Evolutionary conservation across 2,888 invertebrate species (phyloP).

Genomic region (Tinea trinotella): DNA sequence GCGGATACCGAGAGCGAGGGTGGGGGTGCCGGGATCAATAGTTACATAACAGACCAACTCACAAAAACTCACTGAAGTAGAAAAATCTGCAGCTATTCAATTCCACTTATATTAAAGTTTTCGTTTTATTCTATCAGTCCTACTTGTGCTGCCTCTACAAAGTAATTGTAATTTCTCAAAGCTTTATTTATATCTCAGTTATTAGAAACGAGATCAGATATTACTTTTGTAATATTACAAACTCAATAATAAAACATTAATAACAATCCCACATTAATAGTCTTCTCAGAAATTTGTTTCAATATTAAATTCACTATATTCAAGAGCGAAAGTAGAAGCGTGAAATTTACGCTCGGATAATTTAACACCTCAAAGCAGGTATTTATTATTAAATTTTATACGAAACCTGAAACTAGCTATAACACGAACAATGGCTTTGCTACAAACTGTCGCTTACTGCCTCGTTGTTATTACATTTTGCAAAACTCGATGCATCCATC

Average conservation of each 20-base stretch:
- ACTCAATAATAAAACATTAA: too few relatives aligned
- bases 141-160: too few relatives aligned
- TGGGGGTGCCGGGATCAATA: conserved; percentile 6
- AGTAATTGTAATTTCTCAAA: too few relatives aligned
- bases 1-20: neutral
- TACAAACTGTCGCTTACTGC: conserved; percentile 11
- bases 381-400: neutral
- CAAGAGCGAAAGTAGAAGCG: too few relatives aligned
- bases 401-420: neutral
- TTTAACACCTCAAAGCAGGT: neutral
- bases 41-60: neutral
- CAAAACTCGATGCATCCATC: neutral
- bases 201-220: too few relatives aligned
- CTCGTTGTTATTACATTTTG: conserved; percentile 4
- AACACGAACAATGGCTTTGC: neutral
- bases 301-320: too few relatives aligned
- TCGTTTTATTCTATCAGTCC: too few relatives aligned
- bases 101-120: too few relatives aligned
- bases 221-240: too few relatives aligned
- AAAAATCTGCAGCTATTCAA: neutral
- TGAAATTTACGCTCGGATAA: too few relatives aligned
- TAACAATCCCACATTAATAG: neutral
- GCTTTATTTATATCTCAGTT: too few relatives aligned
- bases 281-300: neutral
- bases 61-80: neutral